phyloP scores from a whole-genome alignment of 2,797 vertebrate species.

The Gymnothorax reevesii region DNA sequence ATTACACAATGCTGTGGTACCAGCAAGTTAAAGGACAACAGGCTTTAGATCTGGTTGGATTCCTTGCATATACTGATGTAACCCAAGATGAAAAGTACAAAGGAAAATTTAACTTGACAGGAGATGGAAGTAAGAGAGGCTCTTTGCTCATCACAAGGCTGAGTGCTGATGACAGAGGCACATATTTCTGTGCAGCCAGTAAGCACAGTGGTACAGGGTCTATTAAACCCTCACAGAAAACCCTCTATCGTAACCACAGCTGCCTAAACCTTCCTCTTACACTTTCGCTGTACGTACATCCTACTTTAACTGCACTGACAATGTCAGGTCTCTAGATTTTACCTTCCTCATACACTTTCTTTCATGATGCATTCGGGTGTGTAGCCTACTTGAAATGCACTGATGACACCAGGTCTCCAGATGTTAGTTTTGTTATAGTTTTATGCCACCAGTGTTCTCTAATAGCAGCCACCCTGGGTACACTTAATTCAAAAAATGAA shows the following conservation, averaged over 20 bases:
- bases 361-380: no score
- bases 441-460: no score
- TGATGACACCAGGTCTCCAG: no score
- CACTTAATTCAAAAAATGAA: no score
- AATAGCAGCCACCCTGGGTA: no score
- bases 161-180: conserved; percentile 6
- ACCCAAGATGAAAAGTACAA: conserved; percentile 1
- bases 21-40: neutral
- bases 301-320: neutral
- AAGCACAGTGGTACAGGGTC: neutral
- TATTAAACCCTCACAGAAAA: neutral
- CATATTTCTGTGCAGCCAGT: conserved; percentile 19
- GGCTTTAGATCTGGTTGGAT: conserved; percentile 21
- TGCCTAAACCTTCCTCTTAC: neutral
- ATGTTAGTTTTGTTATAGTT: no score
- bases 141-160: neutral
- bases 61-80: neutral
- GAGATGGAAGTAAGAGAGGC: neutral
- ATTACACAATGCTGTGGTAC: neutral
- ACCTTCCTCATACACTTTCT: neutral
- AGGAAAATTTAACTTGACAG: neutral
- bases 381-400: no score
- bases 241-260: neutral
- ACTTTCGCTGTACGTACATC: neutral
- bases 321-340: no score